Conservation (phyloP, 2,113 vertebrate genomes). For the Cebidichthys violaceus region DNA sequence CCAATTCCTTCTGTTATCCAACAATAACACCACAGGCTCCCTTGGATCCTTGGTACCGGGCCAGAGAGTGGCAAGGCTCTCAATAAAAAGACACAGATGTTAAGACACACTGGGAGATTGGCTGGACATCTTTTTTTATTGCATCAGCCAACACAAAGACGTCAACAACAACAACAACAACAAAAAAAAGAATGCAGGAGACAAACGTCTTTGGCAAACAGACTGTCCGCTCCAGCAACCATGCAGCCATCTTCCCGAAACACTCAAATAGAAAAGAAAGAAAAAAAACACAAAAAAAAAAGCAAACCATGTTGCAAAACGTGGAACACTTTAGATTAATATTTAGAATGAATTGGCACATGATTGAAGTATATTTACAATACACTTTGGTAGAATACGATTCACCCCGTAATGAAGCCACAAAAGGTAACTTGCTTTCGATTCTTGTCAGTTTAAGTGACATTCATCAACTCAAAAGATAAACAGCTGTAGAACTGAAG, state of each 20-base stretch:
- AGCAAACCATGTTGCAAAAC: constrained; percentile 61
- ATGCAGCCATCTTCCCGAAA: constrained; percentile 42
- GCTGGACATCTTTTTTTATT: constrained; percentile 70
- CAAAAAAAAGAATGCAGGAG: constrained; percentile 31
- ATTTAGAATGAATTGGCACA: constrained; percentile 46
- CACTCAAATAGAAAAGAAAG: constrained; percentile 63
- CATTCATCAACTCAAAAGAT: constrained; percentile 46
- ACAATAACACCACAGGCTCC: constrained; percentile 62
- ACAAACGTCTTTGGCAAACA: constrained; percentile 49
- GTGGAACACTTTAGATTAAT: constrained; percentile 55
- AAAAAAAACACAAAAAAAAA: constrained; percentile 23
- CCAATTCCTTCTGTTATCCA: constrained; percentile 69
- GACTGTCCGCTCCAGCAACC: constrained; percentile 34
- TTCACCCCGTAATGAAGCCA: constrained; percentile 23
- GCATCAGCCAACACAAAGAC: constrained; percentile 74
- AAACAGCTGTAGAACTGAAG: constrained; percentile 2
- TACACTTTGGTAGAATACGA: constrained; percentile 34
- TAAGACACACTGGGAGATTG: constrained; percentile 50
- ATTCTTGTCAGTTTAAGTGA: constrained; percentile 50
- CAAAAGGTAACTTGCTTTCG: constrained; percentile 9
- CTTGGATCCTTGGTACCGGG: constrained; percentile 48
- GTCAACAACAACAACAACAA: constrained; percentile 11
- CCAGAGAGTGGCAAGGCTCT: constrained; percentile 37
- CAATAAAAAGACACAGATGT: constrained; percentile 66
- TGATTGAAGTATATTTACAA: constrained; percentile 76